Evolutionary conservation across 2,888 invertebrate genomes (phyloP), one percentile per base, ranked within the genome.

Genomic region (Belgica antarctica): DNA sequence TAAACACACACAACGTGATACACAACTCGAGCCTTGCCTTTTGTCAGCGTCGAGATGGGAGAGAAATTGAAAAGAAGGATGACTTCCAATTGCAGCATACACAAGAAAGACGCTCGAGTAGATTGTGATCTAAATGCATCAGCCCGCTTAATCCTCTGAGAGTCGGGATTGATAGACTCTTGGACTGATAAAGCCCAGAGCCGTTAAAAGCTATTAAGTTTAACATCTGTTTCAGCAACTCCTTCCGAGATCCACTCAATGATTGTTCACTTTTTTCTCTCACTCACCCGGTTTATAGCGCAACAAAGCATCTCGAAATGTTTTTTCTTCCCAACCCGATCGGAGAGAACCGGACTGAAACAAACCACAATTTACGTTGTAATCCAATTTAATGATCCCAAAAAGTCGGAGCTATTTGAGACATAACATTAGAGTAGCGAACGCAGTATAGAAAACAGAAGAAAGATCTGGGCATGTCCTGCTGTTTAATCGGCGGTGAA

Each of bases 141-240:
- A n/a, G n/a, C n/a, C n/a, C n/a, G n/a, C n/a, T n/a, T n/a, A n/a
- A n/a, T n/a, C n/a, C n/a, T n/a, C n/a, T n/a, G n/a, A n/a, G n/a
- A n/a, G n/a, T 41, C 41, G 41, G 17, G 5, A 31, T 31, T 31
- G 34, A 5, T 31, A 7, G 7, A 59, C 27, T 22, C 10, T 1
- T 22, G 2, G 4, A 22, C 8, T 27, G 59, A 59, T 59, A 59
- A 59, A 59, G 3, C 7, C 24, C 7, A 15, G 24, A 59, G 5
- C 19, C 57, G 19, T 59, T 59, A 24, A 25, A 59, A 15, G 22
- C 4, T 57, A 57, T 57, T 57, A 17, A 22, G 17, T 22, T 57
- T 27, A 27, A 59, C 59, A 59, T 59, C 57, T 59, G 59, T 59
- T 59, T 59, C 59, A 25, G 25, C 59, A 59, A 59, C 59, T 59